Evolutionary conservation across 2,797 vertebrate species (phyloP).

Genomic region (Octomys mimax): DNA sequence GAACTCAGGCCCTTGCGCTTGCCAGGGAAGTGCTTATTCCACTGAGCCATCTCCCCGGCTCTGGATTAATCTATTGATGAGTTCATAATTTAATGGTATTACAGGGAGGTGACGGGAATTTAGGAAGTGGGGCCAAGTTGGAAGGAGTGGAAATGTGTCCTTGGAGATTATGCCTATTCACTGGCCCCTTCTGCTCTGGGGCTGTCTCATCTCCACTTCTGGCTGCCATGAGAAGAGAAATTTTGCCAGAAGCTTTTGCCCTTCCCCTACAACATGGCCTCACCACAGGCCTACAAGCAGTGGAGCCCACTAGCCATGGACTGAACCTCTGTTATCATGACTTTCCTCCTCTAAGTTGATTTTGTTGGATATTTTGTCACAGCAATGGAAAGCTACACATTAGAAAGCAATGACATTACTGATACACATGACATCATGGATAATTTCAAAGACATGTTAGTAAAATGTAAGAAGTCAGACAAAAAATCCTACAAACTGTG

Average conservation of each 20-base stretch:
- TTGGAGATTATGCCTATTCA: not conserved
- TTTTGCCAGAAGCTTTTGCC: not conserved
- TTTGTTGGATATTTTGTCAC: not conserved
- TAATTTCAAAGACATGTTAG: conserved; percentile 13
- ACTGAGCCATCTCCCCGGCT: no score
- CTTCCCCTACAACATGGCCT: not conserved
- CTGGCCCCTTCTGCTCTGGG: not conserved
- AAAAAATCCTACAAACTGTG: not conserved
- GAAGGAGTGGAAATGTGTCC: not conserved
- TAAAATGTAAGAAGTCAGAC: conserved; percentile 1
- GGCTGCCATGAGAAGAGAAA: not conserved
- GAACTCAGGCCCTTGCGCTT: no score
- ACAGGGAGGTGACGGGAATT: not conserved
- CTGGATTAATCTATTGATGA: not conserved
- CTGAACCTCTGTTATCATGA: not conserved
- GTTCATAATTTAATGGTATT: not conserved
- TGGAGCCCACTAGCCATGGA: not conserved
- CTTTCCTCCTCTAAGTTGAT: not conserved
- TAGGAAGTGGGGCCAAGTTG: not conserved
- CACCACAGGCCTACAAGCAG: not conserved
- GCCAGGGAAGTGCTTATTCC: no score
- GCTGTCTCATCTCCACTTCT: not conserved
- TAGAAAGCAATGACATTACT: not conserved
- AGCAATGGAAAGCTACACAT: not conserved
- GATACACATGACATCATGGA: not conserved